Evolutionary conservation across 2,797 vertebrate species (phyloP), one percentile per base, ranked within the genome.

Genomic region (Pteronotus mesoamericanus): DNA sequence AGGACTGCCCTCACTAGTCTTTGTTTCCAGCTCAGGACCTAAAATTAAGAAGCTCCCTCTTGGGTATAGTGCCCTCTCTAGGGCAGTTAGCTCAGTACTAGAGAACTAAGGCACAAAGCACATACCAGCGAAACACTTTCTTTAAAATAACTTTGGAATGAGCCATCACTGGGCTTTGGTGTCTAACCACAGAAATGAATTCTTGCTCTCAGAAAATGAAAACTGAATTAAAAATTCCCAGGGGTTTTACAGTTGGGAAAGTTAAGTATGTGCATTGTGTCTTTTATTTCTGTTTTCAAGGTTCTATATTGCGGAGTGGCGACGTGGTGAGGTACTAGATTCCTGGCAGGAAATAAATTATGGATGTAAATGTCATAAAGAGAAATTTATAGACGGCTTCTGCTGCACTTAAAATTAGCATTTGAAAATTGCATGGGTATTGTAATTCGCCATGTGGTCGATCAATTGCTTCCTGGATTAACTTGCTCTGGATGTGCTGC

Each of bases 331-430:
- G 15, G 83, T 19, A 42, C 84, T 53, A 26, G 91, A 46, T 96
- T 93, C 89, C 83, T 72, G 42, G 84, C 37, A 87, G 71, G 91
- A 95, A 91, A 83, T 89, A 97, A 95, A 96, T 94, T 85, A 96
- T 95, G 95, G 74, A 96, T 82, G 26, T 85, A 44, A 93, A 75
- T 95, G 84, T 82, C 96, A 86, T 79, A 77, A 86, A 79, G 78
- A 61, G 86, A 90, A 78, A 94, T 96, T 92, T 96, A 89, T 94
- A 86, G 85, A 85, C 18, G 79, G 68, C 66, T 78, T 84, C 88
- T 66, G 24, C 34, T 48, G 92, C 83, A 68, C 88, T 94, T 92
- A 89, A 83, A 90, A 92, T 92, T 84, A 91, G 87, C 92, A 89
- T 84, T 64, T 83, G 88, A 78, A 94, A 92, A 91, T 89, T 84